phyloP scores from a whole-genome alignment of 2,888 invertebrate species.

The Hydrotaea diabolus region DNA sequence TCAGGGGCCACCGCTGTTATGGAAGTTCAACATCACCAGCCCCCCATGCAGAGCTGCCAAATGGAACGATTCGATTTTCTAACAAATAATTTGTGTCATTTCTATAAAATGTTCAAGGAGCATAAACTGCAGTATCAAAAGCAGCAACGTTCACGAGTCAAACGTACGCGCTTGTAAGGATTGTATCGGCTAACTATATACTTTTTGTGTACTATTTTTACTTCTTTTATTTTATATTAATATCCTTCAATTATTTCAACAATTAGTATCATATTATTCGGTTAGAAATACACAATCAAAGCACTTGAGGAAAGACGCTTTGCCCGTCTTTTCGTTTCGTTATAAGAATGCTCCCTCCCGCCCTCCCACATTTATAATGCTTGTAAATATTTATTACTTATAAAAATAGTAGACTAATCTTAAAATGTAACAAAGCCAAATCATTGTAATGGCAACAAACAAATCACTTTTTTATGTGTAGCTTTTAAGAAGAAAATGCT shows the following conservation, averaged over 20 bases:
- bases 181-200: not conserved
- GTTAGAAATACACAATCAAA: not conserved
- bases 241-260: conserved; percentile 11
- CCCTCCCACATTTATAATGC: conserved; percentile 30
- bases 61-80: conserved; percentile 19
- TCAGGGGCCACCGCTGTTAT: too few relatives aligned
- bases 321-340: conserved; percentile 8
- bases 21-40: not conserved
- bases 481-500: conserved; percentile 27
- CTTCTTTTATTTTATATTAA: not conserved
- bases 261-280: conserved; percentile 3
- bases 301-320: not conserved
- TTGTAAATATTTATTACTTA: conserved; percentile 58
- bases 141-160: conserved; percentile 46
- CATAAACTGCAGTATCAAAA: conserved; percentile 37
- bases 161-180: conserved; percentile 56
- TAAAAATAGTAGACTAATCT: not conserved
- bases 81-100: conserved; percentile 35
- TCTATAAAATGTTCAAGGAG: conserved; percentile 23
- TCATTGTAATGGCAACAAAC: not conserved
- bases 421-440: conserved; percentile 19
- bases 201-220: not conserved
- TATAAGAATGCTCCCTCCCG: conserved; percentile 24
- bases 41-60: not conserved
- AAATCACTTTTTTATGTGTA: conserved; percentile 29